Evolutionary conservation across 2,888 invertebrate genomes (phyloP).

Genomic region (Bellardia pandia): DNA sequence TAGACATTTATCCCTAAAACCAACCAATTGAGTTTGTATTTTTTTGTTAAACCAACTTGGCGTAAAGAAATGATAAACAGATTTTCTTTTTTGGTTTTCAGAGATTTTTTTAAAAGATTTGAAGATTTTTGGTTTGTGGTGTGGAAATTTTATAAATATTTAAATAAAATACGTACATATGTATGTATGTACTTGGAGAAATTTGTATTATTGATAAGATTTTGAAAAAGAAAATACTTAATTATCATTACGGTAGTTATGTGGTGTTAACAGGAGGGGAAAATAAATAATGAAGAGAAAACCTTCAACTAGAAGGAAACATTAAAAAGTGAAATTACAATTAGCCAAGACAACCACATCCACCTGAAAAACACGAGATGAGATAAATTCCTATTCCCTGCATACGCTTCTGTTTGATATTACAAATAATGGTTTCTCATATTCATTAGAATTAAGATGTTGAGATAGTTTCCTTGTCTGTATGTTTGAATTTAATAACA

Average conservation of each 20-base stretch:
- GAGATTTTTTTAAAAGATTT: constrained; percentile 43
- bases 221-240: constrained; percentile 34
- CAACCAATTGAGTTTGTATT: constrained; percentile 4
- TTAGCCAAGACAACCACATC: neutral
- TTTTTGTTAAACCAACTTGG: constrained; percentile 26
- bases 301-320: neutral
- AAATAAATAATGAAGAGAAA: constrained; percentile 3
- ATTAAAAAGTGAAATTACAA: neutral
- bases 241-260: constrained; percentile 23
- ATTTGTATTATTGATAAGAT: constrained; percentile 29
- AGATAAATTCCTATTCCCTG: neutral
- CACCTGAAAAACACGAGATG: neutral
- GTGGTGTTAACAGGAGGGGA: constrained; percentile 7
- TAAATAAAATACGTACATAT: neutral
- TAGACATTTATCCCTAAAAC: constrained; percentile 9
- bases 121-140: constrained; percentile 19
- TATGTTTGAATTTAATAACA: constrained; percentile 1
- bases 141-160: constrained; percentile 17
- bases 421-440: neutral
- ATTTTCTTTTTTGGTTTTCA: constrained; percentile 23
- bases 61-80: constrained; percentile 43
- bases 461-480: neutral
- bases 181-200: constrained; percentile 34
- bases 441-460: neutral
- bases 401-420: neutral